Evolutionary conservation across 2,888 invertebrate genomes (phyloP).

Genomic region (Brachypterus glaber): DNA sequence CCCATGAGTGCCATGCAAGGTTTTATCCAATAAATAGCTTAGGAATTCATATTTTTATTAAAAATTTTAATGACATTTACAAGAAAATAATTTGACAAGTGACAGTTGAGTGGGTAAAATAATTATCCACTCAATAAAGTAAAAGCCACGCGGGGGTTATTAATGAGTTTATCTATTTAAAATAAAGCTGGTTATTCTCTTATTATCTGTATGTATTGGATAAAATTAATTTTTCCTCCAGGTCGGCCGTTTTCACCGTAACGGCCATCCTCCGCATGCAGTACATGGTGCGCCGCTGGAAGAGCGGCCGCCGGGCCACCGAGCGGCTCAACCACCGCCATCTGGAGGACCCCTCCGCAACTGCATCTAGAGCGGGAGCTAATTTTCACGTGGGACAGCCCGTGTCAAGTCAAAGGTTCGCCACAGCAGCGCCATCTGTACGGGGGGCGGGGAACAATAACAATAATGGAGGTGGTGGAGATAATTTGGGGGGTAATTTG

Average conservation of each 20-base stretch:
- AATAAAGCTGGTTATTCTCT: too few species aligned
- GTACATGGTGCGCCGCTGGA: conserved; percentile 55
- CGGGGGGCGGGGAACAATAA: neutral
- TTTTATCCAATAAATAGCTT: too few species aligned
- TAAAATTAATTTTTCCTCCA: too few species aligned
- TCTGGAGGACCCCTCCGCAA: conserved; percentile 5
- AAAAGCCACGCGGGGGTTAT: too few species aligned
- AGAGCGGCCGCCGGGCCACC: conserved; percentile 48
- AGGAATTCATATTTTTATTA: too few species aligned
- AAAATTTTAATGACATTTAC: too few species aligned
- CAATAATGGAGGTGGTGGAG: conserved; percentile 2
- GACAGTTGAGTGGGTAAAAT: too few species aligned
- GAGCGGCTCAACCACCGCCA: conserved; percentile 35
- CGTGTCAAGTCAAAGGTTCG: conserved; percentile 34
- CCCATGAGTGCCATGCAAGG: too few species aligned
- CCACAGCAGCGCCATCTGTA: conserved; percentile 8
- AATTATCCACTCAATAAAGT: too few species aligned
- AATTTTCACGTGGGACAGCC: conserved; percentile 37
- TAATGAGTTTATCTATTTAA: too few species aligned
- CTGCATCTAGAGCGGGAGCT: conserved; percentile 10
- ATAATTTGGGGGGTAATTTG: neutral
- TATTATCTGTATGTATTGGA: too few species aligned
- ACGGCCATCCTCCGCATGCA: conserved; percentile 57
- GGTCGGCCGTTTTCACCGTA: conserved; percentile 47
- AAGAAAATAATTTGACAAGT: too few species aligned